These are phyloP conservation scores for Eulemur coronatus DNA, from an alignment of 2,797 vertebrate genomes.

Conservation along the genomic window DNA sequence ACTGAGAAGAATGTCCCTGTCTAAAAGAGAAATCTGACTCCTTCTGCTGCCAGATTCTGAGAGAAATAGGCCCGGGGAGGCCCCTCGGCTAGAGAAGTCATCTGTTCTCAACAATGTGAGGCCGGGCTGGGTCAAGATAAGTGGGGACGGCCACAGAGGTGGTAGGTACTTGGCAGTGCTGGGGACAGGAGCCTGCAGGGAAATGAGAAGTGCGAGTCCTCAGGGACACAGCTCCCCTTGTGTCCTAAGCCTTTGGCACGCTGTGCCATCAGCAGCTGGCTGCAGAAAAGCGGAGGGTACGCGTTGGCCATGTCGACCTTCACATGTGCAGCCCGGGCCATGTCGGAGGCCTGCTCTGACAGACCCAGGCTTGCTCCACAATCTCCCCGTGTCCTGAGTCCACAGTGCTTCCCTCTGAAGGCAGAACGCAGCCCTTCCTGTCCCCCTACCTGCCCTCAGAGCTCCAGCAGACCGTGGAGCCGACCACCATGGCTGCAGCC, in stretches of 20 bases:
- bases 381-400: background rate
- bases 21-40: background rate
- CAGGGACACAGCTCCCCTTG: background rate
- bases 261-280: background rate
- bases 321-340: background rate
- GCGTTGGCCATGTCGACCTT: background rate
- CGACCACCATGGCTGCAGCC: background rate
- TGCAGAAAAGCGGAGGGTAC: background rate
- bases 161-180: background rate
- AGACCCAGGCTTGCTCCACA: background rate
- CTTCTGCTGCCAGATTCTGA: background rate
- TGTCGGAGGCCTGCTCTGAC: background rate
- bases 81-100: background rate
- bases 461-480: background rate
- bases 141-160: background rate
- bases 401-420: background rate
- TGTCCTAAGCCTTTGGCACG: background rate
- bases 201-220: background rate
- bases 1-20: background rate
- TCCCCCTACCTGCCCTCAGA: background rate
- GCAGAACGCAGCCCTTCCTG: background rate
- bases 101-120: background rate
- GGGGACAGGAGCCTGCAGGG: background rate
- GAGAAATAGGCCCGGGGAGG: background rate
- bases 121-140: background rate